Base-by-base conservation (phyloP, 2,888 invertebrate genomes). In the Himalopsyche anomala region DNA sequence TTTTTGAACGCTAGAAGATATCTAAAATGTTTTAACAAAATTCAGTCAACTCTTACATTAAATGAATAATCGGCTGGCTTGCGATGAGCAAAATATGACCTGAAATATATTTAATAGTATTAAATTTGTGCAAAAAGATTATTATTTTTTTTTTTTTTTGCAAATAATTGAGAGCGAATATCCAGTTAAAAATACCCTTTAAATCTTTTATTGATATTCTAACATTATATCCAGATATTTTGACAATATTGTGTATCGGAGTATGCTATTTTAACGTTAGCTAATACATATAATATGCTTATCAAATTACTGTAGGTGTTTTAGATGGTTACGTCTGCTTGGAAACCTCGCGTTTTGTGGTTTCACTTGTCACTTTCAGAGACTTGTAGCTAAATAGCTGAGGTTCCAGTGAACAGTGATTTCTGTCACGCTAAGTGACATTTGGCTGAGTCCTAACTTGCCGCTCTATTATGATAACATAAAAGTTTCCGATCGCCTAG, bases 281-380 rank as follows among this genome's bases (percentile, higher is more conserved):
- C 69, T 36, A 38, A 4, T 74, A 74, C 15, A 36, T 0, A 51
- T 62, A 19, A 4, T 38, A 82, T 55, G 56, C 12, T 82, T 56
- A 82, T 82, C 82, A 82, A 82, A 56, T 82, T 82, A 56, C 56
- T 36, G 28, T 19, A 36, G 28, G 56, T 82, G 56, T 55, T 51
- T 56, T 5, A 55, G 36, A 17, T 55, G 54, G 56, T 8, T 55
- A 36, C 19, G 82, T 82, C 36, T 54, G 36, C 56, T 82, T 36
- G 17, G 55, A 74, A 74, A 36, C 38, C 28, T 38, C 74, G 38
- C 74, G 74, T 74, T 74, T 74, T 83, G 83, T 42, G 83, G 83
- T 42, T 40, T 40, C 17, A 36, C 2, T 40, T 83, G 83, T 74
- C 83, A 83, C 69, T 45, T 69, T 17, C 83, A 83, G 74, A 28